phyloP scores from a whole-genome alignment of 2,797 vertebrate genomes.

The Gallirallus australis region DNA sequence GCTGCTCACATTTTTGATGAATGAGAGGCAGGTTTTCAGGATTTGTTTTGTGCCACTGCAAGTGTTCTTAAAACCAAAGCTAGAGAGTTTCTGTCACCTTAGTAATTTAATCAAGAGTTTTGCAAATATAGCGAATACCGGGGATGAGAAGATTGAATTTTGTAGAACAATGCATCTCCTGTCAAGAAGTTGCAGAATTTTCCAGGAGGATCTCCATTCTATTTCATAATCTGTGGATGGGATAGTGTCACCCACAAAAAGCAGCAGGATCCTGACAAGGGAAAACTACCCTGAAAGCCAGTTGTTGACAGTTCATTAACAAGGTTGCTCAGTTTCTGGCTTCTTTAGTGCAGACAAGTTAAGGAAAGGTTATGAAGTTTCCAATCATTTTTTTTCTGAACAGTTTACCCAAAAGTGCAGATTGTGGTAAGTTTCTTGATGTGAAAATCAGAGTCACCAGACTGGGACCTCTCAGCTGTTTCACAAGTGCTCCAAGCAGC shows the following conservation, averaged over 20 bases:
- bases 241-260: background rate
- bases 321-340: background rate
- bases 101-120: background rate
- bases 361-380: background rate
- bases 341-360: background rate
- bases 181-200: background rate
- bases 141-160: background rate
- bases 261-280: background rate
- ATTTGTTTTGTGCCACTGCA: background rate
- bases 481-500: background rate
- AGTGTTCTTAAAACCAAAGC: background rate
- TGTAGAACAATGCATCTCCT: background rate
- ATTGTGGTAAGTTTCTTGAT: background rate
- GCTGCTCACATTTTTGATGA: background rate
- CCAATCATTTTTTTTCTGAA: background rate
- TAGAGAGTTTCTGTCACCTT: background rate
- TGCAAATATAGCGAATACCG: background rate
- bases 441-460: background rate
- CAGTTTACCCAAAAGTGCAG: background rate
- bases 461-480: background rate
- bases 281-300: background rate
- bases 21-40: background rate
- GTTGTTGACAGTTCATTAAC: background rate
- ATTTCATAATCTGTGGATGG: background rate
- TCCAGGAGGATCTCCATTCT: background rate